phyloP scores from a whole-genome alignment of 2,888 invertebrate species.

The Oxyscelio sp. region DNA sequence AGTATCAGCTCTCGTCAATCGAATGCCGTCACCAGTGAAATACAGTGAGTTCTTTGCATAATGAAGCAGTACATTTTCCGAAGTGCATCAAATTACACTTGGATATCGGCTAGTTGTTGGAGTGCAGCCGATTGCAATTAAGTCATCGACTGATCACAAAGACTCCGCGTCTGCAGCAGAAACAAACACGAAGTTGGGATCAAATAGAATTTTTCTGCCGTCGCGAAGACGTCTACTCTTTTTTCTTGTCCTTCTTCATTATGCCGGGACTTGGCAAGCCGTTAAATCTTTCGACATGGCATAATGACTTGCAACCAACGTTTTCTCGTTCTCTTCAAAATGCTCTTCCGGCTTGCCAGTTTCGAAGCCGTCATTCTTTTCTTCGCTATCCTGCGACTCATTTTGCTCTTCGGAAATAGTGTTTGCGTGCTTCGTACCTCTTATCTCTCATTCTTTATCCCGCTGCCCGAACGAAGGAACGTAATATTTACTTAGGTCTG shows the following conservation, averaged over 20 bases:
- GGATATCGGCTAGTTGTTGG: neutral
- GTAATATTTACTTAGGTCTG: conserved; percentile 84
- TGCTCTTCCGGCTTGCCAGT: conserved; percentile 45
- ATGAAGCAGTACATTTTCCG: conserved; percentile 42
- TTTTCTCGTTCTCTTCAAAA: conserved; percentile 75
- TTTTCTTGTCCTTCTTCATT: conserved; percentile 52
- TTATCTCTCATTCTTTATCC: conserved; percentile 39
- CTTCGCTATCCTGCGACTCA: conserved; percentile 27
- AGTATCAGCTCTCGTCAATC: conserved; percentile 4
- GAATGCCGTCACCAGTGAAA: neutral
- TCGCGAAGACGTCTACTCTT: neutral
- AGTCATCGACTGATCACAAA: conserved; percentile 46
- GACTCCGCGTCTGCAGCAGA: neutral
- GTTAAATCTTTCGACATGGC: conserved; percentile 56
- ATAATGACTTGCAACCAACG: conserved; percentile 87
- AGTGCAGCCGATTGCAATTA: conserved; percentile 43
- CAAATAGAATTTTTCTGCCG: conserved; percentile 15
- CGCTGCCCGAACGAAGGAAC: conserved; percentile 67
- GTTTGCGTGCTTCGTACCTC: conserved; percentile 51
- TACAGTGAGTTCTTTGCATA: conserved; percentile 40
- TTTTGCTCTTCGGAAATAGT: conserved; percentile 43
- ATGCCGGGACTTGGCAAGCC: conserved; percentile 40
- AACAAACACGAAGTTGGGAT: conserved; percentile 10
- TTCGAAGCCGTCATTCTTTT: conserved; percentile 33
- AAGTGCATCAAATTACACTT: conserved; percentile 20